phyloP scores from a whole-genome alignment of 2,888 invertebrate genomes.

The Mactromeris polynyma region DNA sequence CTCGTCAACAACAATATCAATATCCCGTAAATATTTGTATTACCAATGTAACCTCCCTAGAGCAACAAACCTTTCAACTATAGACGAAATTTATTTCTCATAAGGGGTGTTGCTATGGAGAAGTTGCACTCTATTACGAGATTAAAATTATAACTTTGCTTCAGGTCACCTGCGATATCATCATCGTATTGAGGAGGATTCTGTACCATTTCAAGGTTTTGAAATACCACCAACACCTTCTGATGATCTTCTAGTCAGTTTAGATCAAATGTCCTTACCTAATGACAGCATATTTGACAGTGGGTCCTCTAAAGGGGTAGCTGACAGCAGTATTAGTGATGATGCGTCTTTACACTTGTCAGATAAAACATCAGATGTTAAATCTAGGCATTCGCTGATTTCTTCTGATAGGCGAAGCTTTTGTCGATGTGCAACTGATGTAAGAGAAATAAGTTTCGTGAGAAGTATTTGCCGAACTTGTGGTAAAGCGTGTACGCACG shows the following conservation, averaged over 20 bases:
- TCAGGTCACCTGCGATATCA: constrained; percentile 63
- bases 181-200: constrained; percentile 59
- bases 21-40: no score
- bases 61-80: no score
- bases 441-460: constrained; percentile 48
- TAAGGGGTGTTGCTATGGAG: no score
- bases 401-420: constrained; percentile 8
- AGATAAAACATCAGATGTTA: neutral
- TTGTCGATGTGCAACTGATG: neutral
- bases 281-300: constrained; percentile 49
- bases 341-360: constrained; percentile 41
- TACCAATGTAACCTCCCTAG: no score
- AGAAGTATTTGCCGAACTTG: constrained; percentile 46
- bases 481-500: constrained; percentile 3
- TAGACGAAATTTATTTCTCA: no score
- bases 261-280: constrained; percentile 12
- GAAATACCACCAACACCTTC: constrained; percentile 68
- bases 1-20: no score
- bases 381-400: neutral
- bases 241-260: neutral
- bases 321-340: constrained; percentile 25
- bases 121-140: no score
- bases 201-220: constrained; percentile 65
- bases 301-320: constrained; percentile 17
- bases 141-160: no score